These are phyloP conservation scores for Oreocharis arfaki DNA, from an alignment of 2,113 vertebrate species.

Conservation along the genomic window DNA sequence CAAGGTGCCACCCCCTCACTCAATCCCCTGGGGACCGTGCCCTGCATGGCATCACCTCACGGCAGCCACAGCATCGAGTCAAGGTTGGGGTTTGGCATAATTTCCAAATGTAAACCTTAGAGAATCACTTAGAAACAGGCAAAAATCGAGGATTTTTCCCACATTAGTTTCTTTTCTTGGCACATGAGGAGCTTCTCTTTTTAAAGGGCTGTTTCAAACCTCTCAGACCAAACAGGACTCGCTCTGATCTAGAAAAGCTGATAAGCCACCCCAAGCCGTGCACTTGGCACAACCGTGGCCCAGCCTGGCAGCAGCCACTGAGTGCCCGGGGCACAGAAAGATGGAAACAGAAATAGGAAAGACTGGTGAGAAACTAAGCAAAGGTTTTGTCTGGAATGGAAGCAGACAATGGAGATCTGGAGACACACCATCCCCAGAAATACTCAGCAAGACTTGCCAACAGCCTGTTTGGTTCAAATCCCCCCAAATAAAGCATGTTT, in stretches of 20 bases:
- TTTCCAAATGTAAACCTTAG: not conserved
- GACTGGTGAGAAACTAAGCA: not conserved
- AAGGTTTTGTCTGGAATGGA: not conserved
- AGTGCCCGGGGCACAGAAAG: not conserved
- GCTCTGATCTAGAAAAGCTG: not conserved
- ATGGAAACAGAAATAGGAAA: not conserved
- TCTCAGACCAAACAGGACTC: not conserved
- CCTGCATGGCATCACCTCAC: not conserved
- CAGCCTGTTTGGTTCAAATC: not conserved
- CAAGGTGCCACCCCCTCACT: not conserved
- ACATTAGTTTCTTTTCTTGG: not conserved
- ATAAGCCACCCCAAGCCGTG: not conserved
- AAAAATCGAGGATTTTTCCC: not conserved
- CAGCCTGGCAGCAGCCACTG: not conserved
- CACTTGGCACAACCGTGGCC: not conserved
- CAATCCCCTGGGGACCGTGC: not conserved
- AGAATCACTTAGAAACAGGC: not conserved
- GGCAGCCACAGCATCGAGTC: fast-evolving
- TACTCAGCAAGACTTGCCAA: fast-evolving
- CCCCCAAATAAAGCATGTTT: not conserved
- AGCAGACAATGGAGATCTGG: not conserved
- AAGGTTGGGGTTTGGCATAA: not conserved
- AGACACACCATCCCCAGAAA: not conserved
- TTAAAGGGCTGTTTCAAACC: not conserved
- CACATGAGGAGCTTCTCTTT: not conserved